Evolutionary conservation across 1,140 invertebrate genomes (phyloP).

Genomic region (Tribolium madens): DNA sequence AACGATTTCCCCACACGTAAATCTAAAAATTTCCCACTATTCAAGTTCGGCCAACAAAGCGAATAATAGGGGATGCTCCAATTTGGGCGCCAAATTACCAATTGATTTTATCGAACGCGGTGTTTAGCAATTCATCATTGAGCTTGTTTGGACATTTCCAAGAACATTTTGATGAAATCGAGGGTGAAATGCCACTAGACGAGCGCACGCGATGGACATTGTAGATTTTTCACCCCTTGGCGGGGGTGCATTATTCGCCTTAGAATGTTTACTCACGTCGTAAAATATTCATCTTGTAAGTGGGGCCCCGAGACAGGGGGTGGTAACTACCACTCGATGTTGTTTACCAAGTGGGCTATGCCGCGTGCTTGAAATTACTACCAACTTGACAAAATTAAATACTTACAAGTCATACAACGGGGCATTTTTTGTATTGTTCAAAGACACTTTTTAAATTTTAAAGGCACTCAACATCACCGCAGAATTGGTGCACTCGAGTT

Average conservation of each 20-base stretch:
- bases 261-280: neutral
- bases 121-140: conserved; percentile 26
- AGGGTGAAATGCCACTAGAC: conserved; percentile 11
- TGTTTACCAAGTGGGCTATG: too few relatives aligned
- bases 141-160: conserved; percentile 21
- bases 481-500: conserved; percentile 10
- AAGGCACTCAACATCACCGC: conserved; percentile 12
- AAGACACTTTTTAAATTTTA: neutral
- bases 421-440: too few relatives aligned
- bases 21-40: too few relatives aligned
- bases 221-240: conserved; percentile 7
- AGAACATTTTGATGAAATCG: conserved; percentile 18
- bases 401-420: neutral
- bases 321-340: neutral
- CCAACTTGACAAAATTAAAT: neutral
- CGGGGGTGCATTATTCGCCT: neutral
- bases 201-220: conserved; percentile 6
- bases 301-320: too few relatives aligned
- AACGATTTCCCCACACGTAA: neutral
- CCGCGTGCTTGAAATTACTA: neutral
- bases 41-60: too few relatives aligned
- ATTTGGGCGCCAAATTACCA: conserved; percentile 27
- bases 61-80: neutral
- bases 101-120: conserved; percentile 28
- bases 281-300: conserved; percentile 10